Evolutionary conservation across 1,140 invertebrate genomes (phyloP), one percentile per base, ranked within the genome.

Genomic region (Drosophila pruinosa): DNA sequence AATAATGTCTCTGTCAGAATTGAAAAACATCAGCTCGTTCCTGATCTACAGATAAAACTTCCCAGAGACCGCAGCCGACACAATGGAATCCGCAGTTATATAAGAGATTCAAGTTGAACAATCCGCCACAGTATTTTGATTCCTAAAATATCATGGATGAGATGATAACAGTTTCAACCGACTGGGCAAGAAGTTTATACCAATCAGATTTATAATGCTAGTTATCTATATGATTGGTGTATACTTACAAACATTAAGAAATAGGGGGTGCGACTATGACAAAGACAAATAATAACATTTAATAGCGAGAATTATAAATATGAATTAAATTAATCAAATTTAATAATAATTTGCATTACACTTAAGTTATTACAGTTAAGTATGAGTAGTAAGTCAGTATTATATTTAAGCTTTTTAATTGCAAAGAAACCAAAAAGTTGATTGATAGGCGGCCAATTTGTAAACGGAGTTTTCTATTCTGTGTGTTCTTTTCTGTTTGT

Each of bases 321-420:
- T 83, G 75, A 88, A 89, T 82, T 82, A 88, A 83, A 78, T 88
- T 83, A 83, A 88, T 89, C 75, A 88, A 82, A 89, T 89, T 83
- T 88, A 89, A 83, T 88, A 88, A 86, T 86, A 85, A 86, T 81
- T 86, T 85, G 64, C 67, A 86, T 86, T 85, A 88, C 70, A 86
- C 80, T 86, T 82, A 88, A 86, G 82, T 74, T 74, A 74, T 70
- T 74, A 71, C 57, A 71, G 67, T 89, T 88, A 89, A 78, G 65
- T 83, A 83, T 88, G 83, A 88, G 83, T 88, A 88, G 83, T 86
- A 86, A 88, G 75, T 88, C 79, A 86, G 82, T 86, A 78, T 81
- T 68, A 72, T 79, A 77, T 75, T 82, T 83, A 83, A 82, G 79
- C 72, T 45, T 82, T 59, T 74, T 70, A 77, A 73, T 70, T 70